Evolutionary conservation across 2,797 vertebrate species (phyloP).

Genomic region (Sebastes variabilis): DNA sequence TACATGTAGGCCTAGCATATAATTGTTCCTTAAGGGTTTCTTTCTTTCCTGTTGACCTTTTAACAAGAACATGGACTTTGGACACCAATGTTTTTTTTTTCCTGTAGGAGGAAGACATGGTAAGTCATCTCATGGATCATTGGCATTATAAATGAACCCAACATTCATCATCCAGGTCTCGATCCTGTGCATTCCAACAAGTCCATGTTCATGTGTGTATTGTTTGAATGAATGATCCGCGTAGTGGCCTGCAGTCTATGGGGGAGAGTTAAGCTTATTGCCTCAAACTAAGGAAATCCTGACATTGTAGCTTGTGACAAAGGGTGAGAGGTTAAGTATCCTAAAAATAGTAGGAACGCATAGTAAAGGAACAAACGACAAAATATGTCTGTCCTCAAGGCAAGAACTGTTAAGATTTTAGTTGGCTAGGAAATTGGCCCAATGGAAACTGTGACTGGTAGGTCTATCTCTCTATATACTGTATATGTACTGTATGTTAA

Average conservation of each 20-base stretch:
- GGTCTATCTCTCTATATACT: background rate
- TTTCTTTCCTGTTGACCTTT: conserved; percentile 25
- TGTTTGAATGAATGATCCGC: conserved; percentile 15
- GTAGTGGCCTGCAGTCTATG: background rate
- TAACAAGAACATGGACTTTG: conserved; percentile 13
- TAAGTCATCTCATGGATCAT: background rate
- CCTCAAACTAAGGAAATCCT: conserved; percentile 75
- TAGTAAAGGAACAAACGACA: conserved; percentile 11
- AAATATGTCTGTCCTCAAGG: background rate
- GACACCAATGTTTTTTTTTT: background rate
- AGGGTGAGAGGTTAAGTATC: conserved; percentile 42
- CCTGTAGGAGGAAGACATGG: background rate
- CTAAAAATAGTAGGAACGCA: conserved; percentile 56
- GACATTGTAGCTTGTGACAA: conserved; percentile 71
- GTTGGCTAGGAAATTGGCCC: background rate
- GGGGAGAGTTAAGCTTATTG: conserved; percentile 5
- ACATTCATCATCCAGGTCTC: background rate
- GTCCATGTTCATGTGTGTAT: background rate
- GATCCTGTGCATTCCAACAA: background rate
- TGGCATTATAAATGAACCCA: background rate
- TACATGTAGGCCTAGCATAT: background rate
- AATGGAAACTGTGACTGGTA: background rate
- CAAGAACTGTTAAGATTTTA: background rate
- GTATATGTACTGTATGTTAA: background rate
- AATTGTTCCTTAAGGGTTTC: background rate